A percentile compares a stretch with the other conserved stretches of the same genome.
phyloP scores from a whole-genome alignment of 2,113 vertebrate species.

The Saccopteryx leptura region DNA sequence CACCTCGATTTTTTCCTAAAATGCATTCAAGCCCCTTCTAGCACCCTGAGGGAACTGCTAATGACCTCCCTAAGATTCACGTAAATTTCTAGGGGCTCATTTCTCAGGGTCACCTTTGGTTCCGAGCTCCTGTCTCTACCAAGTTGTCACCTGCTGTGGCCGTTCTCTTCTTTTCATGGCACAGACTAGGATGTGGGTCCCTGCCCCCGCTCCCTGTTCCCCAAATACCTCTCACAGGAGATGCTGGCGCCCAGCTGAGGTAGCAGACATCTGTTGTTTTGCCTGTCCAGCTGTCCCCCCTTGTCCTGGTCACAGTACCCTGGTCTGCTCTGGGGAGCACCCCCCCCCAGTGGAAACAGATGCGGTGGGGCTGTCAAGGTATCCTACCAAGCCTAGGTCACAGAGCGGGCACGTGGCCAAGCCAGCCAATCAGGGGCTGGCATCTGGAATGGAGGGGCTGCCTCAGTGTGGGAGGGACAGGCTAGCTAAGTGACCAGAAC shows the following conservation, averaged over 20 bases:
- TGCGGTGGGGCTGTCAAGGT: too few relatives aligned
- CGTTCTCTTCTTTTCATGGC: background rate
- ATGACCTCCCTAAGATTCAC: background rate
- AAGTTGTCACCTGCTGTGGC: background rate
- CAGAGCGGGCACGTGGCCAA: background rate
- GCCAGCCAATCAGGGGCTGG: background rate
- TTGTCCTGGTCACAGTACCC: background rate
- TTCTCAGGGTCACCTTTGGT: background rate
- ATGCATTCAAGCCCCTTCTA: background rate
- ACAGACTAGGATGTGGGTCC: background rate
- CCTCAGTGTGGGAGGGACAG: background rate
- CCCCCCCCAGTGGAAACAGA: background rate
- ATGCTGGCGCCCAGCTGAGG: background rate
- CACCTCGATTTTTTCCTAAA: background rate
- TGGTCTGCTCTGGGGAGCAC: background rate
- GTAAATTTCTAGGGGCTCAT: background rate
- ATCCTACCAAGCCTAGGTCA: background rate
- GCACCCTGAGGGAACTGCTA: background rate
- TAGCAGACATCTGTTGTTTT: background rate
- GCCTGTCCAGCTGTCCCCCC: background rate
- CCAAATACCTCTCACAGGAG: background rate
- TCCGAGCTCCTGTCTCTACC: background rate
- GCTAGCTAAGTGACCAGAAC: fast-evolving
- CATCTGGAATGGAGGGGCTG: background rate
- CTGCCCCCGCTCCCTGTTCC: too few relatives aligned